Conservation (phyloP, 1,140 invertebrate species). For the Heliconius hewitsoni region DNA sequence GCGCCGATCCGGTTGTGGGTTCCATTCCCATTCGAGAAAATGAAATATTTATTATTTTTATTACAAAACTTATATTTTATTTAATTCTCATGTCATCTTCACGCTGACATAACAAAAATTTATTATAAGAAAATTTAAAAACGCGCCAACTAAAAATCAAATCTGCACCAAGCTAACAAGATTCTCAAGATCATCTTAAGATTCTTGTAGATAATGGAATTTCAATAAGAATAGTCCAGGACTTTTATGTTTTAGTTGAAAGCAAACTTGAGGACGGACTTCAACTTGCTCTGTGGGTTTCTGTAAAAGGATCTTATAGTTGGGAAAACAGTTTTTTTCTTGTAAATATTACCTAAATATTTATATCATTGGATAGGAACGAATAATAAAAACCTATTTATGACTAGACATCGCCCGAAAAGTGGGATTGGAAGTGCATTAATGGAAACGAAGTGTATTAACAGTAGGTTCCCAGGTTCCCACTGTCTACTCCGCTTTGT, state of each 20-base stretch:
- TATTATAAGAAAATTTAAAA: neutral
- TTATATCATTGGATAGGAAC: too few relatives aligned
- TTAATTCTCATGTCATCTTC: too few relatives aligned
- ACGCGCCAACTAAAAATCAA: neutral
- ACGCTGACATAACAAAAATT: too few relatives aligned
- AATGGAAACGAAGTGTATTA: too few relatives aligned
- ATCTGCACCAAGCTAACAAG: neutral
- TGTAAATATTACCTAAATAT: too few relatives aligned
- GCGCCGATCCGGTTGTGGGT: too few relatives aligned
- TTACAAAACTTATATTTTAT: neutral
- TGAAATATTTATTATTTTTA: neutral
- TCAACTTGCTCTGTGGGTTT: neutral
- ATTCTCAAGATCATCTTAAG: neutral
- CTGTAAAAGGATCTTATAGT: neutral
- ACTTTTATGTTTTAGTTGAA: constrained; percentile 10
- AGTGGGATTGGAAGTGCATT: too few relatives aligned
- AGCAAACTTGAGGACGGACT: neutral
- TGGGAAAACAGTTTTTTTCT: neutral
- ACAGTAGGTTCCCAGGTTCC: too few relatives aligned
- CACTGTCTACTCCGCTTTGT: too few relatives aligned
- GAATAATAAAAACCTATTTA: too few relatives aligned
- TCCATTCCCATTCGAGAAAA: too few relatives aligned
- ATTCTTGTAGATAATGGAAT: neutral
- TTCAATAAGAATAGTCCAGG: constrained; percentile 6
- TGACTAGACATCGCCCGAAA: too few relatives aligned